Percentiles rank a stretch among this genome's conserved stretches.
phyloP scores from a whole-genome alignment of 2,113 vertebrate genomes.

The Gymnorhina tibicen region DNA sequence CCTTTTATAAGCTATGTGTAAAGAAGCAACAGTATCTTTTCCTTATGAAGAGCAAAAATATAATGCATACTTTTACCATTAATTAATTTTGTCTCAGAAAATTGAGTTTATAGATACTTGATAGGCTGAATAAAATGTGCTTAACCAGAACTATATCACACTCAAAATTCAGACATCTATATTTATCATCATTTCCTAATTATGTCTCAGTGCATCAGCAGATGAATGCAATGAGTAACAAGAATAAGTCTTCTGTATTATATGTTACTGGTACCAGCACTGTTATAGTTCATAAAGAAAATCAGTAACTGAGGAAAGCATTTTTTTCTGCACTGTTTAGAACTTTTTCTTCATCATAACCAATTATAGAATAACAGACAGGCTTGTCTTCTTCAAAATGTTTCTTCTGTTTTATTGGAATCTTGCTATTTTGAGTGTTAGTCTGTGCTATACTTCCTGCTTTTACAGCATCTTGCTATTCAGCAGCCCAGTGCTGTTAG shows the following conservation, averaged over 20 bases:
- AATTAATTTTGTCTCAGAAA: not conserved
- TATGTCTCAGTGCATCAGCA: not conserved
- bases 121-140: not conserved
- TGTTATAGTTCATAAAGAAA: not conserved
- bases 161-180: constrained; percentile 25
- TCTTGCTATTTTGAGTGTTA: not conserved
- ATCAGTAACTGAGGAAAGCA: not conserved
- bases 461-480: not conserved
- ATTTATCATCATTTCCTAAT: constrained; percentile 33
- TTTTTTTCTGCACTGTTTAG: not conserved
- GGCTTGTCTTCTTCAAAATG: not conserved
- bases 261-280: not conserved
- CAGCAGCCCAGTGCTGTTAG: not conserved
- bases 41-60: not conserved
- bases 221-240: constrained; percentile 5
- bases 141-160: not conserved
- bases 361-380: not conserved
- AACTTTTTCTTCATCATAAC: not conserved
- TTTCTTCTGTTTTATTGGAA: not conserved
- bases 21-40: not conserved
- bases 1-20: not conserved
- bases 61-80: not conserved
- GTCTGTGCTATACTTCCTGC: not conserved
- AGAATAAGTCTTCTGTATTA: constrained; percentile 9
- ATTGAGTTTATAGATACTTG: not conserved